Conservation (phyloP, 2,888 invertebrate species). For the Macaria liturata region DNA sequence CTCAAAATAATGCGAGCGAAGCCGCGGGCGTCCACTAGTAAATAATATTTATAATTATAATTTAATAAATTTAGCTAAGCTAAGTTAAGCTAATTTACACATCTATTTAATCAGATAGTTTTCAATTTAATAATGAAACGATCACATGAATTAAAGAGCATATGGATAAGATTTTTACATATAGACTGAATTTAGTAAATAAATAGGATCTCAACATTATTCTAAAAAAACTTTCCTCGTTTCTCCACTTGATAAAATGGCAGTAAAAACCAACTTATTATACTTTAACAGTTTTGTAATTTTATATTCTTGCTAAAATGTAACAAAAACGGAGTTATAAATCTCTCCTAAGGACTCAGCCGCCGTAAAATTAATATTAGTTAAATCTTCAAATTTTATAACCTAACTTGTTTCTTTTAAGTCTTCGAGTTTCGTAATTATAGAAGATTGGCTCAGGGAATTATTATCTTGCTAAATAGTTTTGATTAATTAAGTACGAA, state of each 20-base stretch:
- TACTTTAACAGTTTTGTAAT: conserved; percentile 22
- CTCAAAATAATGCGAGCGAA: no score
- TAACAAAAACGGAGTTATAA: conserved; percentile 30
- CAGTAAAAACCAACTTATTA: conserved; percentile 6
- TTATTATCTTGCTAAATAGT: conserved; percentile 8
- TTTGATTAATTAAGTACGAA: neutral
- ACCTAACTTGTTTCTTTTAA: conserved; percentile 23
- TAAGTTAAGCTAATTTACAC: no score
- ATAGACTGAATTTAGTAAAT: conserved; percentile 1
- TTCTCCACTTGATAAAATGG: no score
- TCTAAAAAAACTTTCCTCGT: no score
- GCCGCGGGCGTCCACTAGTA: no score
- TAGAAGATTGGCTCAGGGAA: conserved; percentile 5
- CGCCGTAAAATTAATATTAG: conserved; percentile 35
- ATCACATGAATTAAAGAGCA: no score
- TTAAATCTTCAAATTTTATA: conserved; percentile 27
- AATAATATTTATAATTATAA: no score
- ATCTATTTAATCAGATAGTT: no score
- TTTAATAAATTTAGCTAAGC: no score
- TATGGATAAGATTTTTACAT: no score
- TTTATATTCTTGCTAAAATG: conserved; percentile 32
- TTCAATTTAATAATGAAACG: no score
- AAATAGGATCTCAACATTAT: no score
- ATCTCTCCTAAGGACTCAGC: conserved; percentile 33
- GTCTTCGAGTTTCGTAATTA: conserved; percentile 9